Evolutionary conservation across 64 coral and sea anemone species (phyloP), one percentile per base, ranked within the genome.

Genomic region (Actinia equina): DNA sequence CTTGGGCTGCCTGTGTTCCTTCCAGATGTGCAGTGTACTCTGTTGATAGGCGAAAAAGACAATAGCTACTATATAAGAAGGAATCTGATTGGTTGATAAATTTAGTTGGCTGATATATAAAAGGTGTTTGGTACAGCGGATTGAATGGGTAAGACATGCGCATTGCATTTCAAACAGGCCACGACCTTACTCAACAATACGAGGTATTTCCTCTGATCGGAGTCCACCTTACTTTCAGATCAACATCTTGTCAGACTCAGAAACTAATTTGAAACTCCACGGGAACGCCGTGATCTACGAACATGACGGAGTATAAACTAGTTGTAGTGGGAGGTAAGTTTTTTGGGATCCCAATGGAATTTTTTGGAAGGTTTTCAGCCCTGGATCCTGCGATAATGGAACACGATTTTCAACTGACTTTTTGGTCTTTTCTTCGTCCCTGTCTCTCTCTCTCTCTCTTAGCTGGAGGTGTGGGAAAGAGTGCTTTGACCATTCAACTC

Each of bases 401-500:
- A 56, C 64, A 65, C 17, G 44, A 20, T 44, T 64, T 86, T 64
- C 16, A 49, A 64, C 59, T 17, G 71, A 27, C 45, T 26, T 43
- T 46, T 76, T 74, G 69, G 69, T 74, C 69, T 74, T 74, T 74
- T 69, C 63, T 69, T 69, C 63, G 63, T 69, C 63, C 69, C 27
- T 74, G 26, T 93, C 53, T 77, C 22, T 79, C 37, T 79, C 27
- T 79, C 27, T 89, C 55, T 44, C 84, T 85, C 84, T 55, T 89
- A 99, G 97, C 97, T 87, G 97, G 97, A 26, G 97, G 97, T 84
- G 97, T 99, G 52, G 97, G 97, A 46, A 99, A 99, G 59, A 99
- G 97, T 70, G 97, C 97, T 5, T 81, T 99, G 83, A 99, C 97
- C 0, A 99, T 99, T 62, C 97, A 99, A 81, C 93, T 99, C 11